These are phyloP conservation scores for Pantherophis vulpinus DNA, from an alignment of 2,797 vertebrate species.

Conservation along the genomic window DNA sequence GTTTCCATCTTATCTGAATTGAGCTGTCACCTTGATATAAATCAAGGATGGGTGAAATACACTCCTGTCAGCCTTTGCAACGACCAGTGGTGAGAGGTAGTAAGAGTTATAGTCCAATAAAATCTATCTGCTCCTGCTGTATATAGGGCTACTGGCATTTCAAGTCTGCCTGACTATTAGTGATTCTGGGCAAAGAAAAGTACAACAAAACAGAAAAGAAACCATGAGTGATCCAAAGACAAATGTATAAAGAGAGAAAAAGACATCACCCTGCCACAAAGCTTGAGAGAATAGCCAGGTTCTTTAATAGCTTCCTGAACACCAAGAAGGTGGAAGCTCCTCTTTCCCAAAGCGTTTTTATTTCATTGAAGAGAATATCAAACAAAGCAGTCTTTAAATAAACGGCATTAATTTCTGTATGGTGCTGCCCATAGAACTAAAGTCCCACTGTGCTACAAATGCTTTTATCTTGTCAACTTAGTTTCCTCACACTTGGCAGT, in stretches of 20 bases:
- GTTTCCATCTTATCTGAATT: neutral
- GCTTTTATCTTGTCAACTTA: constrained; percentile 6
- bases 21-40: neutral
- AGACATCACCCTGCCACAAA: neutral
- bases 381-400: neutral
- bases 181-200: neutral
- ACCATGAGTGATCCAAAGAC: neutral
- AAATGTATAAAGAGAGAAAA: neutral
- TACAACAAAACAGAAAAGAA: neutral
- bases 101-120: neutral
- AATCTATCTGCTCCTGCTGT: neutral
- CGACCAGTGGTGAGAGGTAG: neutral
- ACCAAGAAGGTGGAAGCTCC: neutral
- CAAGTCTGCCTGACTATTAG: neutral
- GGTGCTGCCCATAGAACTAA: neutral
- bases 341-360: neutral
- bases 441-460: neutral
- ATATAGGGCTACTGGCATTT: neutral
- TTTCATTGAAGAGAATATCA: neutral
- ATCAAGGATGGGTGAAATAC: neutral
- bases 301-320: neutral
- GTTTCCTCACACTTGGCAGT: neutral
- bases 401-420: neutral
- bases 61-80: neutral
- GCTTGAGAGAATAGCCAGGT: neutral